Base-by-base conservation (phyloP, 2,888 invertebrate genomes). In the Schizaphis graminum region DNA sequence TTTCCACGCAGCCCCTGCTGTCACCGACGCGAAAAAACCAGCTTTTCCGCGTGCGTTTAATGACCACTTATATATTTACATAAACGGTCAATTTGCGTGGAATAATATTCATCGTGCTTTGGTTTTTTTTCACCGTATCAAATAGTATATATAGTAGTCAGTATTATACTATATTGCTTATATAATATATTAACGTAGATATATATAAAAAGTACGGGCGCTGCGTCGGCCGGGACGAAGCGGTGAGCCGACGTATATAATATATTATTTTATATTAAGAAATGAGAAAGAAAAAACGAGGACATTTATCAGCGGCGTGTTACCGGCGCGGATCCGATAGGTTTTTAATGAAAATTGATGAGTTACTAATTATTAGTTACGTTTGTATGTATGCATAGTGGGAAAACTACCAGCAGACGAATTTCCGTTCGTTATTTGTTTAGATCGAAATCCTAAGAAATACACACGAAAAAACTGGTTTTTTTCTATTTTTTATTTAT, bases 311-410 rank as follows among this genome's bases (percentile, higher is more conserved):
- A 57, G 11, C 61, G 35, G 91, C 47, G 67, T 24, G 16, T 49
- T 44, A 77, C n/a, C 49, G 77, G 53, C 28, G 35, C 28, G 44
- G 28, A 91, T 56, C 28, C 56, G 85, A 86, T 89, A 77, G 41
- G 67, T 28, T 88, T 67, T 88, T 92, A 92, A 92, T 92, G 92
- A 92, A 92, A 92, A 92, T 92, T 92, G 88, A 92, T 92, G 88
- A 88, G 92, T 89, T 92, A 92, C 92, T 89, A 92, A 92, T 92
- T 92, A 92, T 88, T 77, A 84, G 53, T 84, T 89, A 24, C 35
- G 88, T 77, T 11, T n/a, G 56, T 53, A 10, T 16, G 5, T 24
- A 35, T 24, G 53, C 53, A 35, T 21, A 21, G 49, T 41, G 84
- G 26, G 49, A 41, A 26, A 77, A 21, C 85, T 26, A 87, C 85